Percentiles rank a stretch among this genome's conserved stretches.
Conservation (phyloP, 2,888 invertebrate genomes). For the Esperia sulphurella region DNA sequence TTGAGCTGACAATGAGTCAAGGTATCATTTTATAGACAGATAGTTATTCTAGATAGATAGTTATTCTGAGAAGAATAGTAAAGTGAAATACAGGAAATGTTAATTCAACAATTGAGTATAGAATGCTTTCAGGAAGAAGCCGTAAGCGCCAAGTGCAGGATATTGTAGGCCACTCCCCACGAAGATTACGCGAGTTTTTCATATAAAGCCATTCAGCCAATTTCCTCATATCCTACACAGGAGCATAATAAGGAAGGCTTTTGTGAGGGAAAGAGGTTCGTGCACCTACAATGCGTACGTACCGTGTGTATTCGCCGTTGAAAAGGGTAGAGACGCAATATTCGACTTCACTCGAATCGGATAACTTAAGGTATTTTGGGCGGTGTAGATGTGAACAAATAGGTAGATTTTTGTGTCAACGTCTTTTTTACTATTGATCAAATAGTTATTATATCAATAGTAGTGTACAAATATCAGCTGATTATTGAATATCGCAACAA, state of each 20-base stretch:
- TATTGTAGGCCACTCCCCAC: conserved; percentile 61
- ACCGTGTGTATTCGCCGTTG: conserved; percentile 50
- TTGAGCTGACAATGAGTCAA: too few relatives aligned
- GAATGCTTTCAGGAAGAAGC: conserved; percentile 39
- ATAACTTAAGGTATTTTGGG: conserved; percentile 57
- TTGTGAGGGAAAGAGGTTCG: conserved; percentile 72
- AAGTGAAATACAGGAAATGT: conserved; percentile 12
- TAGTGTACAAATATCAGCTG: too few relatives aligned
- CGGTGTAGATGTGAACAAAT: conserved; percentile 55
- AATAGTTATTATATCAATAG: too few relatives aligned
- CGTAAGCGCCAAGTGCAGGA: conserved; percentile 57
- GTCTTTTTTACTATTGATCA: not conserved
- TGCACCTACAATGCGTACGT: conserved; percentile 66
- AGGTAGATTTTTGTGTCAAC: conserved; percentile 13
- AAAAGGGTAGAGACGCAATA: conserved; percentile 54
- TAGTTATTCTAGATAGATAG: not conserved
- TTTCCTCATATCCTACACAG: conserved; percentile 75
- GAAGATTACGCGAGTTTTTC: conserved; percentile 75
- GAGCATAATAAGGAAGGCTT: conserved; percentile 74
- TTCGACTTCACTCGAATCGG: conserved; percentile 48
- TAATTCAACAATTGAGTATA: conserved; percentile 48
- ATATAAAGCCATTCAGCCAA: conserved; percentile 77
- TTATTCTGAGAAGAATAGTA: not conserved
- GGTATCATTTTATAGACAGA: too few relatives aligned
- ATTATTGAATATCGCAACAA: too few relatives aligned